These are phyloP conservation scores for Corythoichthys haematopterus DNA, from an alignment of 2,113 vertebrate genomes.

Conservation along the genomic window DNA sequence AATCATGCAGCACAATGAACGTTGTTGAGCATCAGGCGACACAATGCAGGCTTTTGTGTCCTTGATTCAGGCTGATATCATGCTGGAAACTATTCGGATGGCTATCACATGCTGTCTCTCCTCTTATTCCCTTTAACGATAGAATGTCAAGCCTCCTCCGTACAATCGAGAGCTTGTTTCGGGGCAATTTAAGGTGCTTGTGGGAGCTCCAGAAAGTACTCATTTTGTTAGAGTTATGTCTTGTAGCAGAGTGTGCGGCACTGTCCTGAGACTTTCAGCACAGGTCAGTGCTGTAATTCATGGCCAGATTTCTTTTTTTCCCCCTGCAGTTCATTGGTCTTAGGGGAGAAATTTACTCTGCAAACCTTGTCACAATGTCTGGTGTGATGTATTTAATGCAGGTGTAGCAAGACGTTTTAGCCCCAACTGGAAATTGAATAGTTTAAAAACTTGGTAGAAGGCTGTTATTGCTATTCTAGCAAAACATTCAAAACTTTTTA, in stretches of 20 bases:
- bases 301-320: background rate
- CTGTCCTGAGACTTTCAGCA: background rate
- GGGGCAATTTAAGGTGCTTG: constrained; percentile 35
- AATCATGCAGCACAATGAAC: constrained; percentile 56
- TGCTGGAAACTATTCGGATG: constrained; percentile 75
- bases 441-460: background rate
- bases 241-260: background rate
- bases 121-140: constrained; percentile 67
- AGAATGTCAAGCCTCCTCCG: constrained; percentile 57
- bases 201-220: constrained; percentile 19
- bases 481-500: background rate
- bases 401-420: background rate
- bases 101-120: constrained; percentile 72
- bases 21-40: constrained; percentile 47
- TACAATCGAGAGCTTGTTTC: constrained; percentile 68
- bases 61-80: constrained; percentile 73
- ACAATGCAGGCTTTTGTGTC: constrained; percentile 70
- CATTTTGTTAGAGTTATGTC: constrained; percentile 7
- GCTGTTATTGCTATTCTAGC: background rate
- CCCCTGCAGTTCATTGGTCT: background rate
- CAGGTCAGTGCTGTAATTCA: background rate
- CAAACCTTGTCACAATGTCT: background rate
- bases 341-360: background rate
- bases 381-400: background rate
- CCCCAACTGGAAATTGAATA: background rate